These are phyloP conservation scores for Scaptodrosophila latifasciaeformis DNA, from an alignment of 2,888 invertebrate genomes.

Conservation along the genomic window DNA sequence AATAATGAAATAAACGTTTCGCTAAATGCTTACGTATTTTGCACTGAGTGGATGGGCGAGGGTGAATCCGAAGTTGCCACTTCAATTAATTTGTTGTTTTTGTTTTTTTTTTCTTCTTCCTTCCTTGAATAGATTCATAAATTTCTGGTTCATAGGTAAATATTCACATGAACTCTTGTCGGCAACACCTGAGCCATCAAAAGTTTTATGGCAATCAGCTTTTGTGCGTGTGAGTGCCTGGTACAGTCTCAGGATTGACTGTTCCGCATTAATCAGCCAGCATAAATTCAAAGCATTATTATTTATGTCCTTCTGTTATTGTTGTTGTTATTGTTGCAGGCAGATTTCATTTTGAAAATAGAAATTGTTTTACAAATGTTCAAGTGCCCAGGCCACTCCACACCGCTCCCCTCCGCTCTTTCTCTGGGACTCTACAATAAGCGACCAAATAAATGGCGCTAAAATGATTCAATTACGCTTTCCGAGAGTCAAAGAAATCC, in stretches of 20 bases:
- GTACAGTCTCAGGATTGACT: conserved; percentile 48
- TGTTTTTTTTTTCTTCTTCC: neutral
- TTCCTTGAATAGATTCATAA: neutral
- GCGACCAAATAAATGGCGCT: conserved; percentile 64
- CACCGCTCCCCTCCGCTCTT: neutral
- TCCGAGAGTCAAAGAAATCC: conserved; percentile 55
- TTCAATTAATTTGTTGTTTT: conserved; percentile 53
- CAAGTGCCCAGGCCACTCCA: conserved; percentile 20
- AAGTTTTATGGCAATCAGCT: conserved; percentile 9
- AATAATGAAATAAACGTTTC: conserved; percentile 73
- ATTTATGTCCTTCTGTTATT: conserved; percentile 47
- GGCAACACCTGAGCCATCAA: conserved; percentile 53
- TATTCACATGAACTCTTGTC: conserved; percentile 49
- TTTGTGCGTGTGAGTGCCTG: neutral
- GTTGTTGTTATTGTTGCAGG: conserved; percentile 25
- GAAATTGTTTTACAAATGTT: conserved; percentile 67
- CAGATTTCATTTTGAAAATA: conserved; percentile 61
- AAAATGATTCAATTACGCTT: conserved; percentile 66
- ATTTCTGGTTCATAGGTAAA: conserved; percentile 17
- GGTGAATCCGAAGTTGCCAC: neutral
- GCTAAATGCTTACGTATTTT: conserved; percentile 71
- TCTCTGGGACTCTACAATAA: conserved; percentile 17
- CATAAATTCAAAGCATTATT: conserved; percentile 68
- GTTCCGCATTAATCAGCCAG: conserved; percentile 60
- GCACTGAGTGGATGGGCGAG: conserved; percentile 10